These are phyloP conservation scores for Euschistus heros DNA, from an alignment of 1,140 invertebrate genomes.

Conservation along the genomic window DNA sequence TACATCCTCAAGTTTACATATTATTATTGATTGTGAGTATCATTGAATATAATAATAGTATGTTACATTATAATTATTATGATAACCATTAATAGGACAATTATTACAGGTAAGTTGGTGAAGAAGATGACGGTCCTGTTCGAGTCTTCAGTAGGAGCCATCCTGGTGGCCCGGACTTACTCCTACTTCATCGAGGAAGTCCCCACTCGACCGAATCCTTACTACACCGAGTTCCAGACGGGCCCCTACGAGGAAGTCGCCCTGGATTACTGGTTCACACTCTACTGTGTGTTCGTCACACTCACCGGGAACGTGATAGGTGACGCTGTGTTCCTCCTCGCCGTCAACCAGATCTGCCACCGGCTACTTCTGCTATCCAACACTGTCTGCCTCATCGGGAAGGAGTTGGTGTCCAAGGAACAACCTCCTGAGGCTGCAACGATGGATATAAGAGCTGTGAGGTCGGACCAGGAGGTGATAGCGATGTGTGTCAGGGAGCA, in stretches of 20 bases:
- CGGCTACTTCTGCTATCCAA: background rate
- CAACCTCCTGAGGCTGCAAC: background rate
- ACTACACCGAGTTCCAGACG: background rate
- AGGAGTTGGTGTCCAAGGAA: background rate
- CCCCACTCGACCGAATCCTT: background rate
- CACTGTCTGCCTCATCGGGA: background rate
- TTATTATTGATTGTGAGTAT: too few relatives aligned
- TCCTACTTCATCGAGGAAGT: background rate
- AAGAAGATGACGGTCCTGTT: background rate
- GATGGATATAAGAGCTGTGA: background rate
- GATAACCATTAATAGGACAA: too few relatives aligned
- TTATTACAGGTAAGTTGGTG: background rate
- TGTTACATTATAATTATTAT: too few relatives aligned
- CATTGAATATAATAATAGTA: too few relatives aligned
- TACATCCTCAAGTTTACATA: too few relatives aligned
- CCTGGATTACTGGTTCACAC: background rate
- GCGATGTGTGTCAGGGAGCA: background rate
- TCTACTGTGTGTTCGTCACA: background rate
- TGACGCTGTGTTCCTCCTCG: background rate
- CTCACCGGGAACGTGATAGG: background rate
- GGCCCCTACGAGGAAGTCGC: background rate
- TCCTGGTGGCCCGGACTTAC: background rate
- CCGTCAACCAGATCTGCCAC: constrained; percentile 2
- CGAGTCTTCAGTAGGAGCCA: background rate
- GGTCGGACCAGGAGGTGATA: background rate